Evolutionary conservation across 2,888 invertebrate genomes (phyloP).

Genomic region (Brenthis hecate): DNA sequence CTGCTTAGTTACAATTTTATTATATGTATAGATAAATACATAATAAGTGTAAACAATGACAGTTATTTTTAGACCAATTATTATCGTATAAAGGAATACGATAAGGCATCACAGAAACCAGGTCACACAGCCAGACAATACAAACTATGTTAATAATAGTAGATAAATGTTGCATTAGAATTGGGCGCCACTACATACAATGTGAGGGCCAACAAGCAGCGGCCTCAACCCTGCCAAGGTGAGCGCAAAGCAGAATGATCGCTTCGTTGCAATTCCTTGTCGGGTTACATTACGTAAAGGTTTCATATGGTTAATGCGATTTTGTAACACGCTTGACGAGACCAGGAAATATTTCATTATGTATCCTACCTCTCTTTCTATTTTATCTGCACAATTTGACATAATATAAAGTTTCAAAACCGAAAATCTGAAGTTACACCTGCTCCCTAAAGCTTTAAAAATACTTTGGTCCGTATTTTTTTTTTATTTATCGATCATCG

Average conservation of each 20-base stretch:
- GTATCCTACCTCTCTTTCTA: neutral
- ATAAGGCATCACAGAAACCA: slow-evolving; percentile 23
- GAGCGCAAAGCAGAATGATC: slow-evolving; percentile 10
- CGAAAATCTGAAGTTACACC: too few species aligned
- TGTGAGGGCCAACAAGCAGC: slow-evolving; percentile 1
- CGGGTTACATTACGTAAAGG: slow-evolving; percentile 10
- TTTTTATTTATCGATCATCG: too few species aligned
- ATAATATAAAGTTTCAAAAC: too few species aligned
- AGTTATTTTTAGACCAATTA: slow-evolving; percentile 1
- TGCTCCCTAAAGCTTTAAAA: too few species aligned
- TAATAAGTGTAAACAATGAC: neutral
- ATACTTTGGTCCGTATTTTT: too few species aligned
- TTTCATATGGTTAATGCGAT: neutral
- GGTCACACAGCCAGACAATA: slow-evolving; percentile 15
- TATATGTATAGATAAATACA: neutral
- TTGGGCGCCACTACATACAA: slow-evolving; percentile 1
- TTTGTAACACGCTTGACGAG: neutral
- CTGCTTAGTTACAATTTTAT: too few species aligned
- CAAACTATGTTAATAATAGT: slow-evolving; percentile 6
- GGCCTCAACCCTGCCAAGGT: slow-evolving; percentile 29
- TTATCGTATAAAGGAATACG: slow-evolving; percentile 9
- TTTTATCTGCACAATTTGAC: too few species aligned
- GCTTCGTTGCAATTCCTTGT: slow-evolving; percentile 13
- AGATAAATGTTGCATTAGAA: slow-evolving; percentile 6
- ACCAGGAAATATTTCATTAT: neutral